Base-by-base conservation (phyloP, 2,888 invertebrate species). In the Andrena minutula region DNA sequence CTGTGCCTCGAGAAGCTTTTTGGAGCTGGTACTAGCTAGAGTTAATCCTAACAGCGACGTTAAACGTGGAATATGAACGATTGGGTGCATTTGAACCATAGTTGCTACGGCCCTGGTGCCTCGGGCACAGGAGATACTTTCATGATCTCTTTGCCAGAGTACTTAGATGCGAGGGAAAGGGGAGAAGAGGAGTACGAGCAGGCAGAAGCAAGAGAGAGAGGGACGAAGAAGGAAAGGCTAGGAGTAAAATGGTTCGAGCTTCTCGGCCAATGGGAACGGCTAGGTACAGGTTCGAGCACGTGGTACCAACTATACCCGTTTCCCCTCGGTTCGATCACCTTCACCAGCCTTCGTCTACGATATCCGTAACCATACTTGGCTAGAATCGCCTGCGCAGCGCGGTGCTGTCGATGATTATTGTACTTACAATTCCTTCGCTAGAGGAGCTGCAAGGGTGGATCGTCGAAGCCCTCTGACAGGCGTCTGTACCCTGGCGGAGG, bases 341-440 rank as follows among this genome's bases (percentile, higher is more conserved):
- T 89, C 87, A 70, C 78, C 79, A 56, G 66, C 60, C 79, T 81
- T 81, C 83, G 79, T 79, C 83, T 86, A 81, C 41, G 23, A 26
- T 23, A 23, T 10, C 30, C 63, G 41, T 8, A 23, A 73, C 60
- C 70, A 70, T 76, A 86, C 56, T 20, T 23, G 68, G 83, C 66
- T 70, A 72, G 69, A 81, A 79, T 65, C 61, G 64, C 58, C 10
- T 6, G 26, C 28, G n/a, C 16, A 20, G 26, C 32, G 16, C 30
- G n/a, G 0, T 2, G 10, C 32, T 12, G n/a, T 16, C 28, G 23
- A 28, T 4, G 12, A 10, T 73, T 35, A 30, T 71, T 58, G 61
- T 47, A 65, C 51, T 65, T 30, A 10, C 16, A 35, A 80, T 72
- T 68, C 53, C 66, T 47, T 16, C 20, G 0, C 61, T 30, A 41